Evolutionary conservation across 2,113 vertebrate species (phyloP).

Genomic region (Pterocles orientalis): DNA sequence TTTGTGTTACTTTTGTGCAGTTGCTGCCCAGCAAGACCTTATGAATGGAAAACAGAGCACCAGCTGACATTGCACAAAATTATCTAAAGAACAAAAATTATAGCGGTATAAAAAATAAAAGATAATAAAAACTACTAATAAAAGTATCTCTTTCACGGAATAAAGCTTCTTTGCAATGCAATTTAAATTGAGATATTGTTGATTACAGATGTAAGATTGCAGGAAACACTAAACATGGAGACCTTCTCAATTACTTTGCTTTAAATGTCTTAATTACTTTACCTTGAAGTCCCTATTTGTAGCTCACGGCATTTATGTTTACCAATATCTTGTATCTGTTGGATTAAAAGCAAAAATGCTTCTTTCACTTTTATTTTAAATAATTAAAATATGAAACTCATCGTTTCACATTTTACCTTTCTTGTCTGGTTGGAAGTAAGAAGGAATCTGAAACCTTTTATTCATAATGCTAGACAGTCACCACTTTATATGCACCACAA

Average conservation of each 20-base stretch:
- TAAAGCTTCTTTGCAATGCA: neutral
- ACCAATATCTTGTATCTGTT: neutral
- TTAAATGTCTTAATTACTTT: neutral
- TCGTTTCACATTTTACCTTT: neutral
- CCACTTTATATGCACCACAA: constrained; percentile 8
- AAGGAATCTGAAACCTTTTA: neutral
- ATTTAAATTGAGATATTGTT: neutral
- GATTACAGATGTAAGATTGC: neutral
- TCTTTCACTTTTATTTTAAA: neutral
- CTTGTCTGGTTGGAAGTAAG: neutral
- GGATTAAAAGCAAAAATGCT: neutral
- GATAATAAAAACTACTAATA: neutral
- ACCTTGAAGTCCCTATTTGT: neutral
- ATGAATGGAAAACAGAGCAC: neutral
- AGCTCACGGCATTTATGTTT: neutral
- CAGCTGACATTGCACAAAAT: accelerated
- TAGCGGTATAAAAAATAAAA: neutral
- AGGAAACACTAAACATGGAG: neutral
- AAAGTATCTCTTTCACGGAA: neutral
- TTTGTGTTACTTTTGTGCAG: neutral
- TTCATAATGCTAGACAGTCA: neutral
- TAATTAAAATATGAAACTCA: neutral
- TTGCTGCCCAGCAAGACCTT: neutral
- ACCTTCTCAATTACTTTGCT: neutral
- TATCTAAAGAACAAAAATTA: neutral